Base-by-base conservation (phyloP, 2,888 invertebrate species). In the Drosophila buzzatii region DNA sequence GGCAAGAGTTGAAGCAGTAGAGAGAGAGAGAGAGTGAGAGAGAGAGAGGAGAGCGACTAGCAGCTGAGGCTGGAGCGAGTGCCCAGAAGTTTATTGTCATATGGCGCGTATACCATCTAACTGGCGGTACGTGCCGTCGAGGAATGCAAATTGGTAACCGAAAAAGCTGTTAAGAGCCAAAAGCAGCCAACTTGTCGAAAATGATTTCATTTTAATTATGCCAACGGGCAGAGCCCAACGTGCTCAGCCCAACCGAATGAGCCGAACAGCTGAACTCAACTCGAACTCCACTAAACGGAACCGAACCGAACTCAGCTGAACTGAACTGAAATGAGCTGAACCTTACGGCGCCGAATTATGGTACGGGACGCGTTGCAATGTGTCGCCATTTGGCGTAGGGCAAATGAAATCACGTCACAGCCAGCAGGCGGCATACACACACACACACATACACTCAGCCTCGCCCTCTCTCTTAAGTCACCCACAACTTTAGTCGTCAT, bases 151-250 rank as follows among this genome's bases (percentile, higher is more conserved):
- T 81, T 52, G 66, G 73, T 65, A 35, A 66, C 59, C 71, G 71
- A 76, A 77, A 77, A 77, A 78, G 81, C 81, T 57, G 81, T 65
- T 78, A 65, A 63, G 67, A 72, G 78, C 64, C 44, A 78, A 78
- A 62, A 67, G 67, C 60, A 68, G 70, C 60, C 77, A 85, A 85
- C 72, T 85, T 90, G 85, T 85, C 90, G 90, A 89, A 85, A 85
- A 89, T 89, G 76, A 85, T 85, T 85, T 85, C 81, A 75, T 89
- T 90, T 85, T 85, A 85, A 90, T 85, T 85, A 89, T 83, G 85
- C 90, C 89, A 73, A 90, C 82, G 86, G 89, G 81, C 70, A 55
- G 62, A 42, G 56, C 69, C 64, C 27, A 14, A 18, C 55, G 39
- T 20, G 52, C 47, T 6, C 45, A 69, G 33, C 27, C 18, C 12